phyloP scores from a whole-genome alignment of 1,140 invertebrate species.

The Cotesia typhae region DNA sequence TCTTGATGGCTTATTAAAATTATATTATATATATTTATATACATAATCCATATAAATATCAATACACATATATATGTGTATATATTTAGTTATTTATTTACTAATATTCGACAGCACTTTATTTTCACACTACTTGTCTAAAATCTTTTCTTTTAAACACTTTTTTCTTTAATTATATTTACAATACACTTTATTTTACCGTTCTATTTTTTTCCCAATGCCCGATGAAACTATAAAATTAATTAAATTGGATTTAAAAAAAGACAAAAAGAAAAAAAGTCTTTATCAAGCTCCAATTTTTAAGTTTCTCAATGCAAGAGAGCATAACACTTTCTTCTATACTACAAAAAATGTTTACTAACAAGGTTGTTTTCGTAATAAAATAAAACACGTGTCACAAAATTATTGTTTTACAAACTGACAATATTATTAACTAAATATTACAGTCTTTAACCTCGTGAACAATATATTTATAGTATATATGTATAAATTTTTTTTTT shows the following conservation, averaged over 20 bases:
- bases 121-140: too few relatives aligned
- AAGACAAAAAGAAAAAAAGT: not conserved
- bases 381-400: too few relatives aligned
- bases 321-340: too few relatives aligned
- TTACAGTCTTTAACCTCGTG: conserved; percentile 28
- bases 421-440: not conserved
- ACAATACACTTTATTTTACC: too few relatives aligned
- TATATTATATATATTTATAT: not conserved
- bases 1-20: conserved; percentile 50
- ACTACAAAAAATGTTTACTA: too few relatives aligned
- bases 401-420: not conserved
- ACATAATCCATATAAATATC: not conserved
- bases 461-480: conserved; percentile 22
- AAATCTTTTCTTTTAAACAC: too few relatives aligned
- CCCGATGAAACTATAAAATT: too few relatives aligned
- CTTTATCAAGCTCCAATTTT: conserved; percentile 2
- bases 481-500: not conserved
- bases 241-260: not conserved
- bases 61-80: not conserved
- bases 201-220: not conserved
- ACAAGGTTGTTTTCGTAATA: too few relatives aligned
- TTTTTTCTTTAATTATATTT: too few relatives aligned
- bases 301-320: not conserved
- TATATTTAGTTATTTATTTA: too few relatives aligned
- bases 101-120: too few relatives aligned